These are phyloP conservation scores for Galleria mellonella DNA, from an alignment of 1,140 invertebrate genomes.

Conservation along the genomic window DNA sequence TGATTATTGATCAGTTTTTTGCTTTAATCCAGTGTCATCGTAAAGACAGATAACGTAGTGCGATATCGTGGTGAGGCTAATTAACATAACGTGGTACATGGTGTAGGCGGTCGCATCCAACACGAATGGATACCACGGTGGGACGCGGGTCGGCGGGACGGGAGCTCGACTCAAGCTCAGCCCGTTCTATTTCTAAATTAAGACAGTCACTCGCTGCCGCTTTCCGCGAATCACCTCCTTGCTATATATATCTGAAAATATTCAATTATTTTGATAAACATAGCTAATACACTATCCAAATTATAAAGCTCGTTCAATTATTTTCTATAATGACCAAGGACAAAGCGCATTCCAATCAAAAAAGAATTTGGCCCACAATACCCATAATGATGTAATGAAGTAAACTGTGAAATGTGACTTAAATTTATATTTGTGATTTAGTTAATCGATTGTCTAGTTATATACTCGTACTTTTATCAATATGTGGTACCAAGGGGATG, in stretches of 20 bases:
- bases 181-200: constrained; percentile 71
- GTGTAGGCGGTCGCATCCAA: constrained; percentile 2
- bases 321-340: too few relatives aligned
- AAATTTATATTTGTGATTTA: too few relatives aligned
- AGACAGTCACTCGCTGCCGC: constrained; percentile 66
- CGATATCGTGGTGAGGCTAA: too few relatives aligned
- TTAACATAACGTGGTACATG: background rate
- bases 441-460: constrained; percentile 1
- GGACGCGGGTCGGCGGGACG: constrained; percentile 43
- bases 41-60: too few relatives aligned
- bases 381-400: constrained; percentile 8
- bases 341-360: too few relatives aligned
- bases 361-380: background rate
- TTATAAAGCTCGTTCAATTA: too few relatives aligned
- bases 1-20: too few relatives aligned
- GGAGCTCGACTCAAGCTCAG: constrained; percentile 36
- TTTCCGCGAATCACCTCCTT: constrained; percentile 60
- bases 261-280: background rate
- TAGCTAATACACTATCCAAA: too few relatives aligned
- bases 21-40: too few relatives aligned
- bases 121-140: constrained; percentile 22
- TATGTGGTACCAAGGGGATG: constrained; percentile 81
- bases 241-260: constrained; percentile 56
- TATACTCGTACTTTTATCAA: constrained; percentile 14
- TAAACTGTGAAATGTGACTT: constrained; percentile 1